These are phyloP conservation scores for Apocheima hispidaria DNA, from an alignment of 2,888 invertebrate species.

Conservation along the genomic window DNA sequence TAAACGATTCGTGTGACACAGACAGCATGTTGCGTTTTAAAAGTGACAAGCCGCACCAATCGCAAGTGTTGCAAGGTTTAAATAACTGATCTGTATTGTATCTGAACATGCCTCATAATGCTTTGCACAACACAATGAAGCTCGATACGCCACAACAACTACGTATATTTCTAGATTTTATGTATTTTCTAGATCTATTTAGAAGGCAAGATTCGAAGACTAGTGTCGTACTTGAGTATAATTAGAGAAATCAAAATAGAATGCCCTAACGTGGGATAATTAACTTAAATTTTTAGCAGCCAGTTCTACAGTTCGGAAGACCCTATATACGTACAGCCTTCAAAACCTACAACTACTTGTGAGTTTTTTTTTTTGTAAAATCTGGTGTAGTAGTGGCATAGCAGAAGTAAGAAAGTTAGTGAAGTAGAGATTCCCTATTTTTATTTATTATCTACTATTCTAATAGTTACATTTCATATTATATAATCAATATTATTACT, in stretches of 20 bases:
- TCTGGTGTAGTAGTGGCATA: not conserved
- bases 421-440: conserved; percentile 4
- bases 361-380: not conserved
- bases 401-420: not conserved
- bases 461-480: conserved; percentile 1
- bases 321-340: too few species aligned
- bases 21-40: too few species aligned
- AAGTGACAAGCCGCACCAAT: too few species aligned
- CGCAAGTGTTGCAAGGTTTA: too few species aligned
- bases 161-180: conserved; percentile 1
- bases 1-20: too few species aligned
- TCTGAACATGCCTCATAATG: conserved; percentile 4
- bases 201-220: conserved; percentile 30
- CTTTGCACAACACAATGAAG: conserved; percentile 41
- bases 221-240: conserved; percentile 14
- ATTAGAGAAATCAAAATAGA: not conserved
- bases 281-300: too few species aligned
- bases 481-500: not conserved
- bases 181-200: not conserved
- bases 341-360: too few species aligned
- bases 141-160: conserved; percentile 30
- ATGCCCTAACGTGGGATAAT: too few species aligned
- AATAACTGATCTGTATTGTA: not conserved
- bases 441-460: conserved; percentile 4
- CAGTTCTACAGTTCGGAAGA: too few species aligned